Evolutionary conservation across 2,888 invertebrate species (phyloP).

Genomic region (Drosophila sordidula): DNA sequence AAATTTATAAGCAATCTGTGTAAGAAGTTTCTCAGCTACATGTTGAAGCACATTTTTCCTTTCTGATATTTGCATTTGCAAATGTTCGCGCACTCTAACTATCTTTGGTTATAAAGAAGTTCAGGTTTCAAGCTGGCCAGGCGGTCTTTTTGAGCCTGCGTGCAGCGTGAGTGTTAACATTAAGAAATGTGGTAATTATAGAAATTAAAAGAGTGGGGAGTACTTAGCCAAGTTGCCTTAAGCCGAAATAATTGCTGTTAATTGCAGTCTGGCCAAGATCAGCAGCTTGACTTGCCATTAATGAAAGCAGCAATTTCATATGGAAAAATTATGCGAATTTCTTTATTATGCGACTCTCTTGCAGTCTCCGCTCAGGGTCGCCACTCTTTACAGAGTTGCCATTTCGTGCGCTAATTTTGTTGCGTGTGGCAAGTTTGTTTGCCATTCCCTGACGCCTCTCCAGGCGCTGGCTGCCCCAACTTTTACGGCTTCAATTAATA

Average conservation of each 20-base stretch:
- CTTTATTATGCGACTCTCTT: slow-evolving; percentile 38
- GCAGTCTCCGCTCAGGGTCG: slow-evolving; percentile 7
- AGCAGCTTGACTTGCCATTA: slow-evolving; percentile 28
- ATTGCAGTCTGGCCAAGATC: slow-evolving; percentile 46
- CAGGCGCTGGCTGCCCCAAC: slow-evolving; percentile 24
- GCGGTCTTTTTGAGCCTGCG: slow-evolving; percentile 44
- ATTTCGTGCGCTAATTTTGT: slow-evolving; percentile 54
- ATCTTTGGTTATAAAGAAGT: not conserved
- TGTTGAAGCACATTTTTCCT: not conserved
- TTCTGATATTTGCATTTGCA: not conserved
- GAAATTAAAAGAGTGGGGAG: slow-evolving; percentile 26
- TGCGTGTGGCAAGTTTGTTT: slow-evolving; percentile 68
- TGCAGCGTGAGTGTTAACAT: slow-evolving; percentile 53
- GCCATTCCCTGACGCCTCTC: not conserved
- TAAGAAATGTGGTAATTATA: slow-evolving; percentile 71
- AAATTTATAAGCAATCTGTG: not conserved
- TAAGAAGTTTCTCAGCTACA: not conserved
- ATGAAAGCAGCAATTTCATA: slow-evolving; percentile 53
- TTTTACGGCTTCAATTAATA: slow-evolving; percentile 63
- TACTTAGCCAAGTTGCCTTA: slow-evolving; percentile 43
- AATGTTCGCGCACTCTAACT: not conserved
- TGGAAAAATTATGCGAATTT: slow-evolving; percentile 60
- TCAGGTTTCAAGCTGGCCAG: slow-evolving; percentile 6
- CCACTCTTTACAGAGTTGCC: slow-evolving; percentile 38
- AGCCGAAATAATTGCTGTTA: slow-evolving; percentile 65